Evolutionary conservation across 2,888 invertebrate species (phyloP), one percentile per base, ranked within the genome.

Genomic region (Allacma fusca): DNA sequence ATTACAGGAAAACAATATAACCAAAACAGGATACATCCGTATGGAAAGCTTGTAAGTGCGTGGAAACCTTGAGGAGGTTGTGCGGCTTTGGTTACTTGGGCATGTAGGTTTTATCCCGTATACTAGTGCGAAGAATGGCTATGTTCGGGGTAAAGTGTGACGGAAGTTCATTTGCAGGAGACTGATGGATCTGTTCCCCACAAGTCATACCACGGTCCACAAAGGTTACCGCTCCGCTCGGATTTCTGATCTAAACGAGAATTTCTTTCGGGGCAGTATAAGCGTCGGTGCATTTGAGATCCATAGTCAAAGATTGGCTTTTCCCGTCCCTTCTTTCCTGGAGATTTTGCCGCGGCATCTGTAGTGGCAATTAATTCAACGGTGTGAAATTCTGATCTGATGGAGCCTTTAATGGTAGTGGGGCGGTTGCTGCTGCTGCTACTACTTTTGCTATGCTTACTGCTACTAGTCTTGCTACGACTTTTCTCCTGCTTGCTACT

Each of bases 171-270:
- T 68, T 72, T 78, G 75, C 78, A 90, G 86, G 89, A 89, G 84
- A 91, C 90, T 40, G 91, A 91, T 62, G 91, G 89, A 87, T 93
- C 93, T 77, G 91, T 89, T 40, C 92, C 94, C 94, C 94, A 95
- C 80, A 94, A 89, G 87, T 95, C 94, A 85, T 94, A 94, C 94
- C 94, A 94, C 0, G 94, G 94, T 0, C 94, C 94, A 86, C 93
- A 94, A 82, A 85, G 81, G 71, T 86, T 85, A n/a, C 86, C 85
- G 91, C 85, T 83, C 16, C 84, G 83, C 50, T 84, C 83, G 5
- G 85, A 85, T 67, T 82, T 83, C 73, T 85, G 85, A 79, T 86
- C 86, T 24, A 86, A 79, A 29, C 82, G 81, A 7, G 86, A 85
- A 21, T 84, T 84, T 34, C 85, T 83, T 65, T 86, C 85, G 13